Percentiles rank a stretch among this genome's conserved stretches.
These are phyloP conservation scores for Drosophila santomea DNA, from an alignment of 1,140 invertebrate genomes.

Conservation along the genomic window DNA sequence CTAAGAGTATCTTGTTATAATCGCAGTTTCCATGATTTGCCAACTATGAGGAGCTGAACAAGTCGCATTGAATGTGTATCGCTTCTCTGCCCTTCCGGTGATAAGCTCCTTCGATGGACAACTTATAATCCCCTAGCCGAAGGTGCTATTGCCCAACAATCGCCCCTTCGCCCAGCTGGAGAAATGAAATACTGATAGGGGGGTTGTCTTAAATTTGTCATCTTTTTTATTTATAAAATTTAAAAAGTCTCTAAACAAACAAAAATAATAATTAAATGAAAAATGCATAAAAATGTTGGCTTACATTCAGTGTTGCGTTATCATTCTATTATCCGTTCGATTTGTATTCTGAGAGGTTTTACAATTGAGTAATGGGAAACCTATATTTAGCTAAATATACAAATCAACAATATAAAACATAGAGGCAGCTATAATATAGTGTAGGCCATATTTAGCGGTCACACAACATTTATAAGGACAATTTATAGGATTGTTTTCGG, in stretches of 20 bases:
- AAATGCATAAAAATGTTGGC: slow-evolving; percentile 47
- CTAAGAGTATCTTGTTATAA: no score
- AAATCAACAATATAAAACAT: slow-evolving; percentile 57
- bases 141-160: no score
- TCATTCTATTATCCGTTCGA: slow-evolving; percentile 26
- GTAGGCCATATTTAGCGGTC: slow-evolving; percentile 14
- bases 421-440: slow-evolving; percentile 36
- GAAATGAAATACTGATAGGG: background rate
- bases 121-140: no score
- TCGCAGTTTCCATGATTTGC: no score
- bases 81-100: no score
- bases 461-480: slow-evolving; percentile 14
- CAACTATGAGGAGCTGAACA: no score
- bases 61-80: no score
- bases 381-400: slow-evolving; percentile 75
- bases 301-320: slow-evolving; percentile 49
- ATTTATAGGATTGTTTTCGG: slow-evolving; percentile 53
- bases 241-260: slow-evolving; percentile 80
- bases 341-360: slow-evolving; percentile 47
- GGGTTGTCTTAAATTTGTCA: slow-evolving; percentile 50
- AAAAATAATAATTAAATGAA: slow-evolving; percentile 55
- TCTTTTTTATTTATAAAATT: slow-evolving; percentile 79
- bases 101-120: no score
- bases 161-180: no score
- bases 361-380: slow-evolving; percentile 64